Evolutionary conservation across 2,113 vertebrate genomes (phyloP).

Genomic region (Scytalopus superciliaris): DNA sequence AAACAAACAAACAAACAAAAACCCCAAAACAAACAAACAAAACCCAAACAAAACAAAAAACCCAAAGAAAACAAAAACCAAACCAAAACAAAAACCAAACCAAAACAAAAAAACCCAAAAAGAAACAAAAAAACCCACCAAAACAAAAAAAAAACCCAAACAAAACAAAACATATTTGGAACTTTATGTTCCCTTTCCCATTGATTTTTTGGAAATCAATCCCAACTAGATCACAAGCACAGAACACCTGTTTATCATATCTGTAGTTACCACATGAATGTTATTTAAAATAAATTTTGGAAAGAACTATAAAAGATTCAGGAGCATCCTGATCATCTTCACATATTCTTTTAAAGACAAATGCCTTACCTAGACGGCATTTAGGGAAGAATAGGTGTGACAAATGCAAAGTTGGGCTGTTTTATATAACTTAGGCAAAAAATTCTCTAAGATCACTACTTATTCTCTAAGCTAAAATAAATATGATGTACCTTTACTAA

Average conservation of each 20-base stretch:
- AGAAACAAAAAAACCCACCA: background rate
- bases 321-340: background rate
- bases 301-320: background rate
- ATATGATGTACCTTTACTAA: background rate
- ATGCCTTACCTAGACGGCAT: background rate
- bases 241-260: background rate
- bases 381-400: background rate
- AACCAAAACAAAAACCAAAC: background rate
- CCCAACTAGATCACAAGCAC: background rate
- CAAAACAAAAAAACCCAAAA: background rate
- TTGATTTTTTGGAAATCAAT: background rate
- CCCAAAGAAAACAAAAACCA: too few species aligned
- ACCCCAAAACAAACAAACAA: too few species aligned
- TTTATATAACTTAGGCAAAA: background rate
- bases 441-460: background rate
- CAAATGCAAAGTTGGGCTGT: background rate
- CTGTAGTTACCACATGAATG: background rate
- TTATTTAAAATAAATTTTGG: background rate
- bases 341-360: background rate
- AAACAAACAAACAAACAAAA: background rate
- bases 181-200: background rate
- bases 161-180: background rate
- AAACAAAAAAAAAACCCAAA: background rate
- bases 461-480: background rate
- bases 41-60: too few species aligned